Evolutionary conservation across 2,888 invertebrate genomes (phyloP).

Genomic region (Nineta flava): DNA sequence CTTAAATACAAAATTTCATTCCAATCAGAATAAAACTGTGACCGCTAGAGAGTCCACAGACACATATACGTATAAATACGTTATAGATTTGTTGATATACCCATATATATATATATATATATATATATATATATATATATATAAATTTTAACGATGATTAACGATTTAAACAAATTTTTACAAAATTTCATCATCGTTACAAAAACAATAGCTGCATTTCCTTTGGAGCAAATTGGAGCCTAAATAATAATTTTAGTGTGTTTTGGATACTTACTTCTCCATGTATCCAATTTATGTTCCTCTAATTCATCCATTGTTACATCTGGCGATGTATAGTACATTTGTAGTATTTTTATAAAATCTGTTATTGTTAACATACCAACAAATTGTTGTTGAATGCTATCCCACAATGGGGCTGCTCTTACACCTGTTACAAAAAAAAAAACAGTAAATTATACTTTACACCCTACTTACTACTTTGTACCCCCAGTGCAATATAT

Average conservation of each 20-base stretch:
- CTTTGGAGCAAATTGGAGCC: background rate
- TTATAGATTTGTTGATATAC: too few species aligned
- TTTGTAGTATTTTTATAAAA: conserved; percentile 95
- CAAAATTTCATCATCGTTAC: too few species aligned
- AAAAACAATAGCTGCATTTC: too few species aligned
- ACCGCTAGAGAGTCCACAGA: too few species aligned
- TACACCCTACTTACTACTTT: background rate
- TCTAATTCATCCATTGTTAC: conserved; percentile 93
- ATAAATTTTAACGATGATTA: too few species aligned
- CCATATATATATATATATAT: too few species aligned
- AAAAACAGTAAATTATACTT: background rate
- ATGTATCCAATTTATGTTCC: conserved; percentile 91
- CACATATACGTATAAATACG: too few species aligned
- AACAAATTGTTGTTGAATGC: conserved; percentile 76
- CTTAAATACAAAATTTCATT: too few species aligned
- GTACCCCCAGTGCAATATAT: background rate
- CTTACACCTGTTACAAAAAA: conserved; percentile 40
- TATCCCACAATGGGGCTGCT: conserved; percentile 97
- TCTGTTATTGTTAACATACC: conserved; percentile 99
- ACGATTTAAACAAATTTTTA: too few species aligned
- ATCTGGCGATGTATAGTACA: conserved; percentile 89
- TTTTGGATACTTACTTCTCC: conserved; percentile 56
- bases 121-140: background rate
- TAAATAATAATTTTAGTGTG: conserved; percentile 1
- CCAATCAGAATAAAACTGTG: too few species aligned